Base-by-base conservation (phyloP, 2,797 vertebrate genomes). In the Alfaro cultratus region DNA sequence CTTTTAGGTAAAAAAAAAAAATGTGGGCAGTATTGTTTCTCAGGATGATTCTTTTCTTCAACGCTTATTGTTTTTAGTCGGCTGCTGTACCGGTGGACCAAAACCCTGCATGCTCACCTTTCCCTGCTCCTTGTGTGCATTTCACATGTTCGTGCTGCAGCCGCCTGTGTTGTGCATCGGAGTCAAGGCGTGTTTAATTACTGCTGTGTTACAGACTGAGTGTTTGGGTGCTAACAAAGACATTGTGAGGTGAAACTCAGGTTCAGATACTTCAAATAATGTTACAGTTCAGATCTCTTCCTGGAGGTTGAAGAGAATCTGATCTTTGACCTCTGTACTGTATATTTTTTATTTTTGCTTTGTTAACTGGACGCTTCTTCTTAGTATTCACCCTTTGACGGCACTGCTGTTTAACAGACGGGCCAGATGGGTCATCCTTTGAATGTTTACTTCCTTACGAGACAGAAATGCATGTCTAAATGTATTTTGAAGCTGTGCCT, bases 401-500 rank as follows among this genome's bases (percentile, higher is more conserved):
- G 92, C 45, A 90, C 76, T 29, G 83, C 88, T 71, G 68, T 75
- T 57, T 41, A 70, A 81, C 82, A 85, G 89, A 81, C 86, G 85
- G 91, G 83, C 90, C 83, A 85, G 83, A 93, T 90, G 91, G 93
- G 91, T 94, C 88, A 74, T 88, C 81, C 81, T 89, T 74, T 87
- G 87, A 95, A 94, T 91, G 95, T 95, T 95, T 96, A 94, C 94
- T 90, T 87, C 82, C 76, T 39, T 89, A 81, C 71, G 77, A 78
- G 51, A 83, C 47, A 36, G 62, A 85, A 81, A 85, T 90, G 92
- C 93, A 95, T 95, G 94, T 93, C 85, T 85, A 90, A 86, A 88
- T 93, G 92, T 95, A 94, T 93, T 95, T 95, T 92, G 89, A 94
- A 90, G 91, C 93, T 87, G 94, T 95, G 95, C 94, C 95, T 95